Base-by-base conservation (phyloP, 23 tunicate species). In the Clavelina lepadiformis region DNA sequence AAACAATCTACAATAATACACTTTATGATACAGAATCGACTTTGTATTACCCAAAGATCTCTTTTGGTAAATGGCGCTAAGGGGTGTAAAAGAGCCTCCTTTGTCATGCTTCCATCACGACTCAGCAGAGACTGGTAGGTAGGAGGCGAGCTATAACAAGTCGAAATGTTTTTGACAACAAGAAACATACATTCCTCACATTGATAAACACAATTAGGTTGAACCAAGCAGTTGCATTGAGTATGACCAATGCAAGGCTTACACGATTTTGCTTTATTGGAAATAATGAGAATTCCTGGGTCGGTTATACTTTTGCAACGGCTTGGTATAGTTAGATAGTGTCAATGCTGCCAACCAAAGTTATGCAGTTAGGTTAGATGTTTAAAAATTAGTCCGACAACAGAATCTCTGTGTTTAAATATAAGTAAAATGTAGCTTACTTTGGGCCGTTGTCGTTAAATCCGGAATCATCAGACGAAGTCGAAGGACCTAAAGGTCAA, bases 401-500 rank as follows among this genome's bases (percentile, higher is more conserved):
- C n/a, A n/a, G n/a, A n/a, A n/a, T n/a, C n/a, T n/a, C n/a, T n/a
- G n/a, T n/a, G n/a, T n/a, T n/a, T n/a, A n/a, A n/a, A n/a, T n/a
- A n/a, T n/a, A n/a, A n/a, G n/a, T n/a, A 44, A 44, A 11, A 44
- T 11, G 49, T 44, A 11, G 49, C 13, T 44, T 44, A 11, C 15
- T 18, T 33, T 18, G 51, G 54, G 47, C 67, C 67, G 67, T 63
- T 49, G 71, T 67, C 62, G 20, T 56, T 53, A 34, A 67, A 68
- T 28, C 93, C 93, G 18, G 93, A 84, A 64, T 84, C 93, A 38
- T 77, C 83, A 20, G 93, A 84, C 18, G 78, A 82, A 1, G 68
- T 56, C 11, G 93, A 84, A 2, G 67, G 25, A 20, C 93, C 81
- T 84, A 53, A 53, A 53, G 53, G 35, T 60, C n/a, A n/a, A n/a